Percentiles rank a stretch among this genome's conserved stretches.
phyloP scores from a whole-genome alignment of 2,113 vertebrate genomes.

The Sylvilagus bachmani region DNA sequence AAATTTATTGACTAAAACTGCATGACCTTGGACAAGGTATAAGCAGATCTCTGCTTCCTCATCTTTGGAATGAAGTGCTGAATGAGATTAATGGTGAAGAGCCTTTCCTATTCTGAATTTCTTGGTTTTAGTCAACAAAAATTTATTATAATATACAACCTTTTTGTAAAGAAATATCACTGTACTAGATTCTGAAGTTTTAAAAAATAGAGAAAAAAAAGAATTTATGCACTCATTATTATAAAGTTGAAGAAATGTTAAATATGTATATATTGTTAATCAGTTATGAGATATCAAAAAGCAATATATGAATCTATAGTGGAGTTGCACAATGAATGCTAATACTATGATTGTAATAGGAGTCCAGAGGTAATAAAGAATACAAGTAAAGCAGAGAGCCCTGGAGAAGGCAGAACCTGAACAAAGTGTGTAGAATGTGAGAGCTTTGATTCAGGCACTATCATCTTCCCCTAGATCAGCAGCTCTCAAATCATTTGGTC shows the following conservation, averaged over 20 bases:
- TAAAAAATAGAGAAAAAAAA: neutral
- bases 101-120: neutral
- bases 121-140: neutral
- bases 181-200: neutral
- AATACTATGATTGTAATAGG: neutral
- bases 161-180: neutral
- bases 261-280: neutral
- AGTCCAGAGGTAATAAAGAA: neutral
- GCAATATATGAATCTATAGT: neutral
- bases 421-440: neutral
- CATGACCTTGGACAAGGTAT: neutral
- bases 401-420: neutral
- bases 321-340: neutral
- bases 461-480: neutral
- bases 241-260: constrained; percentile 14
- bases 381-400: neutral
- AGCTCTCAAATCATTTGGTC: neutral
- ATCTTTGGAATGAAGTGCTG: neutral
- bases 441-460: neutral
- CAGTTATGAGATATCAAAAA: neutral
- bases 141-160: neutral
- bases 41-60: neutral
- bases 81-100: neutral
- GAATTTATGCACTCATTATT: neutral
- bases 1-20: neutral